Percentiles rank a stretch among this genome's conserved stretches.
These are phyloP conservation scores for Philypnodon macrostomus DNA, from an alignment of 2,797 vertebrate species.

Conservation along the genomic window DNA sequence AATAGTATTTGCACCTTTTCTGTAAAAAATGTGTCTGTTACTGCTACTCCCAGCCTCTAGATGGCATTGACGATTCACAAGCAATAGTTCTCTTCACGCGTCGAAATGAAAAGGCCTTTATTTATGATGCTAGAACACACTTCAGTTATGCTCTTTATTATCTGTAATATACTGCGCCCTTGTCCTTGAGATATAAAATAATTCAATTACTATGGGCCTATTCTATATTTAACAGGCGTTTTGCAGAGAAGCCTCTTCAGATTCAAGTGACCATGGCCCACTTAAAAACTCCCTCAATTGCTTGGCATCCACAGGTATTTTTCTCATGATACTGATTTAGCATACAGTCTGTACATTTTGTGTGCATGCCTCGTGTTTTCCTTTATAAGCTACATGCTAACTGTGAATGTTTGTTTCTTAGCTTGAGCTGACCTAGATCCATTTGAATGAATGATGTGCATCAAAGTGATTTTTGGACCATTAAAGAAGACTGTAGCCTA, in stretches of 20 bases:
- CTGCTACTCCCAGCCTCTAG: background rate
- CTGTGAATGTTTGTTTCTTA: background rate
- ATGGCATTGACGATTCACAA: background rate
- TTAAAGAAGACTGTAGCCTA: background rate
- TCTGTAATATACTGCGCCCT: background rate
- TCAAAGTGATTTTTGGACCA: background rate
- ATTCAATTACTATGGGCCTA: no score
- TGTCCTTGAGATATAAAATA: background rate
- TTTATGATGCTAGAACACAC: background rate
- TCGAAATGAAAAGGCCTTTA: background rate
- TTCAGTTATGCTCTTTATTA: background rate
- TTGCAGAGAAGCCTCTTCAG: slow-evolving; percentile 22
- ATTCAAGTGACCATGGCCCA: slow-evolving; percentile 39
- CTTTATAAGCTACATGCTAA: background rate
- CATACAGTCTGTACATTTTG: background rate
- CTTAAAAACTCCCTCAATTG: slow-evolving; percentile 30
- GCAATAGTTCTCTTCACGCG: background rate
- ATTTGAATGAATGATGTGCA: slow-evolving; percentile 3
- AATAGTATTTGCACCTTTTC: no score
- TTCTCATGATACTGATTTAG: background rate
- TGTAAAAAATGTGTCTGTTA: no score
- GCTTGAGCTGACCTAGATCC: slow-evolving; percentile 14
- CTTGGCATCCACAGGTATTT: slow-evolving; percentile 21
- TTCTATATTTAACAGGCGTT: background rate
- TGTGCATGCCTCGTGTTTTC: background rate